A percentile compares a stretch with the other conserved stretches of the same genome.
phyloP scores from a whole-genome alignment of 1,140 invertebrate genomes.

The Brachionus plicatilis region DNA sequence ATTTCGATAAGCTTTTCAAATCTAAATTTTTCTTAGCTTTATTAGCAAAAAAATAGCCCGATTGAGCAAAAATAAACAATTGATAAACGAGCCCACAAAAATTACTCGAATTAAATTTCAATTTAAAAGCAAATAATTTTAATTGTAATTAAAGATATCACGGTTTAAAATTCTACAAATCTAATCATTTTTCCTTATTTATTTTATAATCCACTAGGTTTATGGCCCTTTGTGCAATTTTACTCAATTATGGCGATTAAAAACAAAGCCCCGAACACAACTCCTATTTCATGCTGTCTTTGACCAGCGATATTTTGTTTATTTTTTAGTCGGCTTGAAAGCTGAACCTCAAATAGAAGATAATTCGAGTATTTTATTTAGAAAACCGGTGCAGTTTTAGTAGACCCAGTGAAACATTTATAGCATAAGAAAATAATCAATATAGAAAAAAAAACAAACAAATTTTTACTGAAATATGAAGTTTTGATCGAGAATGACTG shows the following conservation, averaged over 20 bases:
- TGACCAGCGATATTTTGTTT: background rate
- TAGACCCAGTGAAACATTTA: background rate
- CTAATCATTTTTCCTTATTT: background rate
- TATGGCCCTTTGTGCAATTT: background rate
- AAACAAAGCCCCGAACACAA: background rate
- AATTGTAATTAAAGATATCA: background rate
- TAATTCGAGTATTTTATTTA: slow-evolving; percentile 9
- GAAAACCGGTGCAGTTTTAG: background rate
- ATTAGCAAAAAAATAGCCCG: background rate
- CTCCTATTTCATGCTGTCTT: background rate
- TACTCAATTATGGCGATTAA: background rate
- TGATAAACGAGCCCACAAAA: background rate
- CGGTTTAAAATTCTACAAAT: background rate
- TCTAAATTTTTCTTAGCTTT: background rate
- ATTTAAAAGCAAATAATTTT: background rate
- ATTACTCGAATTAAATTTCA: background rate
- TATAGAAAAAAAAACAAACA: background rate
- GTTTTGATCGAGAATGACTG: background rate
- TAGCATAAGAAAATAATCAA: slow-evolving; percentile 25
- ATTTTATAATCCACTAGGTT: background rate
- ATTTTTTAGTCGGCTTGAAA: background rate
- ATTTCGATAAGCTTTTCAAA: background rate
- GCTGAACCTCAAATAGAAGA: background rate
- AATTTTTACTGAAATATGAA: slow-evolving; percentile 5
- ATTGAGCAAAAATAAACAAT: background rate